A percentile compares a stretch with the other conserved stretches of the same genome.
Conservation (phyloP, 2,113 vertebrate genomes). For the Melanerpes formicivorus region DNA sequence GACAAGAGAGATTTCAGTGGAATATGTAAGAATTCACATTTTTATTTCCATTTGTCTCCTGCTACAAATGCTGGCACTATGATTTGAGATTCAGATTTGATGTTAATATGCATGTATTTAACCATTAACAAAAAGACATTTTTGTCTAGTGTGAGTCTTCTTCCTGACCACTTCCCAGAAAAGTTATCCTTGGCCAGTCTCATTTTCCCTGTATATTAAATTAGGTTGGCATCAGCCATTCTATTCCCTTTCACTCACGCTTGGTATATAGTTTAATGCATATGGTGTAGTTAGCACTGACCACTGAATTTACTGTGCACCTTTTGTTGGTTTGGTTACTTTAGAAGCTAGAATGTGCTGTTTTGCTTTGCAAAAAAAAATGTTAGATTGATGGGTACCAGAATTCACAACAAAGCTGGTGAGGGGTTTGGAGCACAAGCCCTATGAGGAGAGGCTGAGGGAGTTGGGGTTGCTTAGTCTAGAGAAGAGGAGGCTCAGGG, state of each 20-base stretch:
- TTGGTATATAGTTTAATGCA: neutral
- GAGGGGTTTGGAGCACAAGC: no score
- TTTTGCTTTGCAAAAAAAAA: neutral
- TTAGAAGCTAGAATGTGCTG: neutral
- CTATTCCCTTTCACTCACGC: neutral
- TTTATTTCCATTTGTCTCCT: neutral
- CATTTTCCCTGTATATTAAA: neutral
- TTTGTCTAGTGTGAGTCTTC: neutral
- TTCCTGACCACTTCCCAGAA: neutral
- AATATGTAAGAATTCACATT: neutral
- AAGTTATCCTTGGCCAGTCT: neutral
- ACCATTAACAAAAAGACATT: neutral
- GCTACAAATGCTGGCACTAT: neutral
- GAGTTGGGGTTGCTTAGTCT: no score
- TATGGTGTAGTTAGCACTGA: rapidly evolving
- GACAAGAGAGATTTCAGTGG: neutral
- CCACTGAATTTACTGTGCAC: neutral
- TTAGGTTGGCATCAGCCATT: neutral
- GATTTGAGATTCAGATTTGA: neutral
- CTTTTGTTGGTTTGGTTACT: neutral
- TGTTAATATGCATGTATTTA: neutral
- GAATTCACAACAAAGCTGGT: neutral
- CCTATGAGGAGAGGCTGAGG: no score
- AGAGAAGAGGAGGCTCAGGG: no score
- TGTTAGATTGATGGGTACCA: neutral